Conservation (phyloP, 2,888 invertebrate species). For the Ennomos quercinarius region DNA sequence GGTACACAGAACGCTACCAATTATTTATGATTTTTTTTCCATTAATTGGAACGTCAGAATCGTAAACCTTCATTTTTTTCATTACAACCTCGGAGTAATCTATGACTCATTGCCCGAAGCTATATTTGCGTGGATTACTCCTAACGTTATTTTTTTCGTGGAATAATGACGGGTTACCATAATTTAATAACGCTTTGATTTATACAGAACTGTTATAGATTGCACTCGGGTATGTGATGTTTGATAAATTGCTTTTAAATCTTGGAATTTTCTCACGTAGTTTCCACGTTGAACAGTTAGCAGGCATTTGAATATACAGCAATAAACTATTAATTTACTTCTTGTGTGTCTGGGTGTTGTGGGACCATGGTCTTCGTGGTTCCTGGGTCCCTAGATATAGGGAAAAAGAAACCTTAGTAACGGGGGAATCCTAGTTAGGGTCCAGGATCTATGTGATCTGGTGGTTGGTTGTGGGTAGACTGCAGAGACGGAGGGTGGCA, state of each 20-base stretch:
- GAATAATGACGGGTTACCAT: conserved; percentile 53
- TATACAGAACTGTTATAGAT: conserved; percentile 57
- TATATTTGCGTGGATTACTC: conserved; percentile 45
- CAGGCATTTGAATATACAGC: too few relatives aligned
- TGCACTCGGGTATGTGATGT: conserved; percentile 46
- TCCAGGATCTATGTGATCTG: too few relatives aligned
- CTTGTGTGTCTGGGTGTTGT: too few relatives aligned
- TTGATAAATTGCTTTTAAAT: conserved; percentile 40
- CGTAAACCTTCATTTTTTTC: conserved; percentile 52
- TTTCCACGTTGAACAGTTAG: conserved; percentile 13
- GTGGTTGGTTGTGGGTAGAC: too few relatives aligned
- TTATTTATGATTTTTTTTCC: conserved; percentile 54
- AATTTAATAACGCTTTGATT: conserved; percentile 53
- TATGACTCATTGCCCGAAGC: conserved; percentile 53
- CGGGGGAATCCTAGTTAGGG: too few relatives aligned
- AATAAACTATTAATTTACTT: too few relatives aligned
- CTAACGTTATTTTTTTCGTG: conserved; percentile 50
- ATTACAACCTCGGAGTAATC: conserved; percentile 51
- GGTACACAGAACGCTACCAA: conserved; percentile 60
- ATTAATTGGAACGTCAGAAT: conserved; percentile 67
- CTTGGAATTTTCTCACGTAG: conserved; percentile 36
- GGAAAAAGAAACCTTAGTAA: too few relatives aligned
- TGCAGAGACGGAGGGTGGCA: too few relatives aligned
- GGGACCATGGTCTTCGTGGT: too few relatives aligned
- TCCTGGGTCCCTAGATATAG: too few relatives aligned